Conservation (phyloP, 92 coral and sea anemone species). For the Galaxea fascicularis region DNA sequence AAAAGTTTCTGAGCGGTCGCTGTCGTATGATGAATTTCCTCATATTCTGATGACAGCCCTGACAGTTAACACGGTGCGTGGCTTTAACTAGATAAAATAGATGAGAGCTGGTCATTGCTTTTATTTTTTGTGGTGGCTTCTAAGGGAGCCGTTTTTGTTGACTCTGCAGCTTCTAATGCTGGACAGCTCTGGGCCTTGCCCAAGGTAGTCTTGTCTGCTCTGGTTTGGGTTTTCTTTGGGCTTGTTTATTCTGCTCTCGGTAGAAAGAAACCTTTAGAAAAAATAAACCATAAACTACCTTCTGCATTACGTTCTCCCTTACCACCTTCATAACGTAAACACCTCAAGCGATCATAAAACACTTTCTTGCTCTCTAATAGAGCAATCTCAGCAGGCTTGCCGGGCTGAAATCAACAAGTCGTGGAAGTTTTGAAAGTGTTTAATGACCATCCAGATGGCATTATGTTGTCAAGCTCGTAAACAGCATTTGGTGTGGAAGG, state of each 20-base stretch:
- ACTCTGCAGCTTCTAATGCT: too few relatives aligned
- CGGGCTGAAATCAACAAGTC: constrained; percentile 46
- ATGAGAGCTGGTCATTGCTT: constrained; percentile 12
- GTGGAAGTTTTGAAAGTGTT: too few relatives aligned
- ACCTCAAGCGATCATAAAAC: constrained; percentile 36
- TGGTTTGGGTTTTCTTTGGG: background rate
- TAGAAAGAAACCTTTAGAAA: background rate
- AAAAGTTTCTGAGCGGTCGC: background rate
- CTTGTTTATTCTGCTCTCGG: constrained; percentile 6
- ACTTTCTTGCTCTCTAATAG: too few relatives aligned
- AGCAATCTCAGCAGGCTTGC: constrained; percentile 56
- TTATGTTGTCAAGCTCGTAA: constrained; percentile 42
- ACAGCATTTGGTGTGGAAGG: constrained; percentile 31
- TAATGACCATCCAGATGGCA: constrained; percentile 55
- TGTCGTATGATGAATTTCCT: background rate
- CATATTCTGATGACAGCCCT: background rate
- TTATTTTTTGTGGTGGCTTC: constrained; percentile 58
- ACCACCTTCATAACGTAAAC: constrained; percentile 36
- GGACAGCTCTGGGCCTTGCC: constrained; percentile 5
- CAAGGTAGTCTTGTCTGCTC: background rate
- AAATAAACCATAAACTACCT: constrained; percentile 8
- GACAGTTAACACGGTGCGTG: too few relatives aligned
- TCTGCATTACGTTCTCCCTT: constrained; percentile 32
- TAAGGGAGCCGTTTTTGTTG: constrained; percentile 64
- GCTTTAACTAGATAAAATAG: too few relatives aligned